Conservation (phyloP, 2,113 vertebrate species). For the Ochotona curzoniae region DNA sequence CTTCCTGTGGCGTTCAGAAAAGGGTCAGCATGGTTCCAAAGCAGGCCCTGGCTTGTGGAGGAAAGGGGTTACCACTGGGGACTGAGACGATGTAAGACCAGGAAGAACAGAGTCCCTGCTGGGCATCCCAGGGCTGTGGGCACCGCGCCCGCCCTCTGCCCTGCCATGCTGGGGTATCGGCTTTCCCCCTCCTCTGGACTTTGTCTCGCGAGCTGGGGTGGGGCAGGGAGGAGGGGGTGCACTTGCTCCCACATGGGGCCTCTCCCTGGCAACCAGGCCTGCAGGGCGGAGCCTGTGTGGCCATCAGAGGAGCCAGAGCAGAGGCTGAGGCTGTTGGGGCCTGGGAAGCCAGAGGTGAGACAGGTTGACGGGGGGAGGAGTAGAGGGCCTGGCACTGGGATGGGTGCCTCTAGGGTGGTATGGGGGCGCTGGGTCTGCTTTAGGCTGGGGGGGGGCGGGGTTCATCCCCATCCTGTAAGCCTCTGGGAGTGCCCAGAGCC, state of each 20-base stretch:
- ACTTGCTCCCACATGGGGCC: conserved; percentile 45
- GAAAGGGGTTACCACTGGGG: too few species aligned
- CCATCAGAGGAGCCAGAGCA: neutral
- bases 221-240: conserved; percentile 23
- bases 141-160: neutral
- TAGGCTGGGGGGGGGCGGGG: neutral
- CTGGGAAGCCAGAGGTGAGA: neutral
- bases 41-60: neutral
- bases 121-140: neutral
- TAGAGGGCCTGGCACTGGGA: neutral
- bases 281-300: neutral
- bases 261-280: conserved; percentile 52
- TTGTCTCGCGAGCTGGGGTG: conserved; percentile 61
- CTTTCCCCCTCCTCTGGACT: conserved; percentile 73
- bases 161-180: neutral
- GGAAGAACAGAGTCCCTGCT: too few species aligned
- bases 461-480: neutral
- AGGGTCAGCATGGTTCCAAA: neutral
- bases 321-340: neutral
- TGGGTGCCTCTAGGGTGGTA: neutral
- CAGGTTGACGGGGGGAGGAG: neutral
- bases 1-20: neutral
- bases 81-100: too few species aligned
- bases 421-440: neutral
- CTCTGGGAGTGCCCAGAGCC: accelerated